phyloP scores from a whole-genome alignment of 2,797 vertebrate genomes.

The Oceanodroma leucorhoa region DNA sequence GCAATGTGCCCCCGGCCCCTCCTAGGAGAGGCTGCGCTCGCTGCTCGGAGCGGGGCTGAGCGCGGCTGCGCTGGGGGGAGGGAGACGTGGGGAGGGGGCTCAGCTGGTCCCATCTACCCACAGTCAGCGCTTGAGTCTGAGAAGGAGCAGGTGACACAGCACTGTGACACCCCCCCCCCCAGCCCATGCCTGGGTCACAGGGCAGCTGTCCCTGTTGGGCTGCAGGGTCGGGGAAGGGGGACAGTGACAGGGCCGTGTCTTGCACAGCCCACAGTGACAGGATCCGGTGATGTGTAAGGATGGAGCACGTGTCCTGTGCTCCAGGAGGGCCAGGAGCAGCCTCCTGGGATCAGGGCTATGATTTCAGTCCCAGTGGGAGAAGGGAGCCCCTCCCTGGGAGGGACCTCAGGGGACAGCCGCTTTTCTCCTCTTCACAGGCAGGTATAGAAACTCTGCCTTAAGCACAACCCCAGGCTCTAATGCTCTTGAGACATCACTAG shows the following conservation, averaged over 20 bases:
- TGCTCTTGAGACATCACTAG: neutral
- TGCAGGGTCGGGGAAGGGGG: neutral
- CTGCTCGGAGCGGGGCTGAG: neutral
- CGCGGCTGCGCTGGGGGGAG: too few species aligned
- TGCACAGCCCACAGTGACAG: neutral
- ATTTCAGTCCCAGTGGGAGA: neutral
- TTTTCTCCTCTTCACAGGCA: neutral
- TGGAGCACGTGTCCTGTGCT: fast-evolving
- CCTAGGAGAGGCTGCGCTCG: neutral
- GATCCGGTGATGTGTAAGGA: neutral
- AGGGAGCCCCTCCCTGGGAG: neutral
- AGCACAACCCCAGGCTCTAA: neutral
- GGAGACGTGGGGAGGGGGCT: neutral
- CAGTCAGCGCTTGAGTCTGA: fast-evolving
- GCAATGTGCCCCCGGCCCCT: neutral
- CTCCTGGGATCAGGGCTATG: neutral
- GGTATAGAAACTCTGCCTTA: neutral
- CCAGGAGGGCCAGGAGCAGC: neutral
- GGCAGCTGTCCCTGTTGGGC: neutral
- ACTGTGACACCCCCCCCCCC: neutral
- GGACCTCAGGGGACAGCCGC: neutral
- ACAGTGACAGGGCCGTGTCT: neutral
- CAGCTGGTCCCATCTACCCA: neutral
- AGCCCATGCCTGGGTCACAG: neutral
- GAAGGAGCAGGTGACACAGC: neutral